Percentiles rank a stretch among this genome's conserved stretches.
phyloP scores from a whole-genome alignment of 1,140 invertebrate genomes.

The Hypothenemus hampei region DNA sequence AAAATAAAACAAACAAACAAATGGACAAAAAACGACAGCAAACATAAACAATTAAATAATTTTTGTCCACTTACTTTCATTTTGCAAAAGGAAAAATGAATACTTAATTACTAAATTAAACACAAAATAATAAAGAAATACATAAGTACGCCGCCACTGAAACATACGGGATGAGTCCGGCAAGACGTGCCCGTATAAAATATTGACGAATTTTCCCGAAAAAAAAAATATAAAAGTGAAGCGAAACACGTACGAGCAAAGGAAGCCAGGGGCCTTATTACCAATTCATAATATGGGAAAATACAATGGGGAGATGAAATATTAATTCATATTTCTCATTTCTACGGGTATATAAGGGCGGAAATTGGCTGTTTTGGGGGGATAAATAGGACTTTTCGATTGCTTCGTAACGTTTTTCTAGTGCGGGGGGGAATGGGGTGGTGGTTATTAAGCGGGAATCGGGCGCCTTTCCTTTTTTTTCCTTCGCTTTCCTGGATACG shows the following conservation, averaged over 20 bases:
- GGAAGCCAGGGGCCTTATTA: slow-evolving; percentile 33
- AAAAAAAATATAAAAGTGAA: slow-evolving; percentile 9
- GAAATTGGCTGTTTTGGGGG: slow-evolving; percentile 24
- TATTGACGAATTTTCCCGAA: slow-evolving; percentile 11
- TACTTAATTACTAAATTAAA: slow-evolving; percentile 2
- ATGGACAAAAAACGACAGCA: slow-evolving; percentile 2
- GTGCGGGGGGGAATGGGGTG: too few species aligned
- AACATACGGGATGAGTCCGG: slow-evolving; percentile 17
- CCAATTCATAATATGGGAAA: slow-evolving; percentile 44
- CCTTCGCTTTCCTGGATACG: too few species aligned
- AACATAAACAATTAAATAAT: slow-evolving; percentile 11
- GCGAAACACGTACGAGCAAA: slow-evolving; percentile 10
- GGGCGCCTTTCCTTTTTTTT: not conserved
- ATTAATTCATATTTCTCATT: slow-evolving; percentile 46
- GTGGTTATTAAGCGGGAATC: slow-evolving; percentile 15
- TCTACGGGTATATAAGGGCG: slow-evolving; percentile 29
- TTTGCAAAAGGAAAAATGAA: too few species aligned
- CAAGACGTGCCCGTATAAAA: slow-evolving; percentile 15
- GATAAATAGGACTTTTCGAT: slow-evolving; percentile 23
- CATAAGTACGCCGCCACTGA: not conserved
- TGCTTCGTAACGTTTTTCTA: slow-evolving; percentile 16
- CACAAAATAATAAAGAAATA: not conserved
- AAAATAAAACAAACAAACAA: slow-evolving; percentile 11
- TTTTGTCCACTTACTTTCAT: slow-evolving; percentile 20
- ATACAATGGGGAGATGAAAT: slow-evolving; percentile 43